phyloP scores from a whole-genome alignment of 2,797 vertebrate genomes.

The Heteromormyrus szaboi region DNA sequence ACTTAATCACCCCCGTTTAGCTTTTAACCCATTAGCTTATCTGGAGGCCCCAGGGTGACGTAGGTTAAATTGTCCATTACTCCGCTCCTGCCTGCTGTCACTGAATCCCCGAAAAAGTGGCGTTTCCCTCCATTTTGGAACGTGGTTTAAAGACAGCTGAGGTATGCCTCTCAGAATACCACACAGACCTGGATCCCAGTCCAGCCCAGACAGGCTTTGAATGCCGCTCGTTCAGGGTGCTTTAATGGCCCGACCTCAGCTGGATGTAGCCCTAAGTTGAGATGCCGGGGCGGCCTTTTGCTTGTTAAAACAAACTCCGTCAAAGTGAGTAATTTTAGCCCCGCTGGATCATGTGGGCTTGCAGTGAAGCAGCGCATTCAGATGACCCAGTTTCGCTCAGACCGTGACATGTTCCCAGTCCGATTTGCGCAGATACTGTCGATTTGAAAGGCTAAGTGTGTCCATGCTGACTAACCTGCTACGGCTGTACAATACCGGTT shows the following conservation, averaged over 20 bases:
- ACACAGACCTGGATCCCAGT: not conserved
- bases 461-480: not conserved
- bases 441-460: not conserved
- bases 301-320: slow-evolving; percentile 1
- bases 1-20: not conserved
- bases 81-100: not conserved
- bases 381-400: slow-evolving; percentile 58
- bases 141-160: not conserved
- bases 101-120: not conserved
- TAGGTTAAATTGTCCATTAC: not conserved
- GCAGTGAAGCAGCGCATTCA: slow-evolving; percentile 26
- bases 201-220: not conserved
- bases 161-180: not conserved
- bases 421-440: not conserved
- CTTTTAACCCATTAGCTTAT: not conserved
- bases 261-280: not conserved
- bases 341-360: not conserved
- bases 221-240: not conserved
- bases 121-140: not conserved
- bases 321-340: not conserved
- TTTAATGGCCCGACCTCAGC: not conserved
- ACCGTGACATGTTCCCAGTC: not conserved
- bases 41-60: not conserved
- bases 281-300: not conserved
- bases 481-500: not conserved